Evolutionary conservation across 2,797 vertebrate species (phyloP), one percentile per base, ranked within the genome.

Genomic region (Euthynnus affinis): DNA sequence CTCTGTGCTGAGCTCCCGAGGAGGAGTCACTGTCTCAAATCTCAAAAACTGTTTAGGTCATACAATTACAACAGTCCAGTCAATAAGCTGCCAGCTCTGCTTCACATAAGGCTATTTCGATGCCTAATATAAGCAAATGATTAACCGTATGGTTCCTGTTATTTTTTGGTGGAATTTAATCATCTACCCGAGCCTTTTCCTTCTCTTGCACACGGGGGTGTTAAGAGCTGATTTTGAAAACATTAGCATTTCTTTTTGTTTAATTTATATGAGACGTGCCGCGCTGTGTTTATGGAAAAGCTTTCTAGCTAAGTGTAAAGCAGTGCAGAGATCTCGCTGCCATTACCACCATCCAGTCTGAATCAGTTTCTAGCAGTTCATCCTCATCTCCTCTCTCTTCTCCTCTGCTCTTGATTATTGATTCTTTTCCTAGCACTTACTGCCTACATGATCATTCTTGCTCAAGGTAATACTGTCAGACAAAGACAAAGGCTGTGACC

Each of bases 351-450:
- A 53, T 57, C 53, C 25, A 6, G 14, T 29, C 25, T 52, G 55
- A 25, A 57, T 49, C 46, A 8, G 5, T 49, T 49, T 58, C 29
- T 64, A 23, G 71, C 40, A 18, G 66, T 20, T 59, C 27, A 78
- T 59, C 76, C 48, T 0, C 17, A 29, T 18, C 48, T n/a, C 59
- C 42, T 13, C 56, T 20, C 23, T 65, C 37, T 55, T 52, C 27
- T 18, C 37, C 37, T 37, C 9, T 23, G 25, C 56, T 70, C 71
- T 78, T 68, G 32, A 64, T 78, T 73, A 85, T 81, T 74, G 65
- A 81, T 84, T 86, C 68, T 53, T 60, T 20, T 40, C 59, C 29
- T 22, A 60, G 66, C 55, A 70, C 44, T 78, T 58, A 15, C 57
- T 53, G 71, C 55, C 75, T 52, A 64, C 59, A 62, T 44, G 64